Evolutionary conservation across 1,140 invertebrate genomes (phyloP).

Genomic region (Polyergus mexicanus): DNA sequence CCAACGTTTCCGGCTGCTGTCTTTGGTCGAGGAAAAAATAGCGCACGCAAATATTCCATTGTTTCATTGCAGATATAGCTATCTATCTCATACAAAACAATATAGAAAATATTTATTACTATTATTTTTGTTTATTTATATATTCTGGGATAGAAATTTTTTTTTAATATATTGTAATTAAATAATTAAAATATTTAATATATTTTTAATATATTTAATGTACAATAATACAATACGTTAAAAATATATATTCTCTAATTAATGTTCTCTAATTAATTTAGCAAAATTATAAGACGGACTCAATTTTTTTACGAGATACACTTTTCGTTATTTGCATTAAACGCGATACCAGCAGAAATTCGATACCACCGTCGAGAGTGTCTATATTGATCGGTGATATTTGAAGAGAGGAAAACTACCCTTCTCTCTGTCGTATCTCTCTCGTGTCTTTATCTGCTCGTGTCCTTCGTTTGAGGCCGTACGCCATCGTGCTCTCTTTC

Average conservation of each 20-base stretch:
- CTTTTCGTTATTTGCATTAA: constrained; percentile 37
- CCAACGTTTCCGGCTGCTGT: not conserved
- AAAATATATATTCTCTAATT: not conserved
- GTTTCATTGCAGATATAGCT: not conserved
- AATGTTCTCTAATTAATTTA: not conserved
- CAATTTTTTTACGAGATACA: not conserved
- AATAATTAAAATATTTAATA: too few species aligned
- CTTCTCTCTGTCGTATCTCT: constrained; percentile 35
- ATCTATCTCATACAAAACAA: not conserved
- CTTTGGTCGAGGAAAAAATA: constrained; percentile 17
- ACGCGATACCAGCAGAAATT: constrained; percentile 17
- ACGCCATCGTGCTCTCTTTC: constrained; percentile 56
- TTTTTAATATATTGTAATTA: not conserved
- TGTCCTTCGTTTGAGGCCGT: constrained; percentile 18
- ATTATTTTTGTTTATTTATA: not conserved
- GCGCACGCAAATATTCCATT: constrained; percentile 7
- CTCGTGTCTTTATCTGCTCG: constrained; percentile 50
- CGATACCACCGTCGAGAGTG: constrained; percentile 20
- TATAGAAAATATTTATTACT: not conserved
- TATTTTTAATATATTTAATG: too few species aligned
- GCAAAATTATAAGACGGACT: not conserved
- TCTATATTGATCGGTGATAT: constrained; percentile 55
- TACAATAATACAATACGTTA: too few species aligned
- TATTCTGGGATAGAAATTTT: not conserved
- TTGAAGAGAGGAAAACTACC: constrained; percentile 44